phyloP scores from a whole-genome alignment of 1,140 invertebrate species.

The Drosophila micromelanica region DNA sequence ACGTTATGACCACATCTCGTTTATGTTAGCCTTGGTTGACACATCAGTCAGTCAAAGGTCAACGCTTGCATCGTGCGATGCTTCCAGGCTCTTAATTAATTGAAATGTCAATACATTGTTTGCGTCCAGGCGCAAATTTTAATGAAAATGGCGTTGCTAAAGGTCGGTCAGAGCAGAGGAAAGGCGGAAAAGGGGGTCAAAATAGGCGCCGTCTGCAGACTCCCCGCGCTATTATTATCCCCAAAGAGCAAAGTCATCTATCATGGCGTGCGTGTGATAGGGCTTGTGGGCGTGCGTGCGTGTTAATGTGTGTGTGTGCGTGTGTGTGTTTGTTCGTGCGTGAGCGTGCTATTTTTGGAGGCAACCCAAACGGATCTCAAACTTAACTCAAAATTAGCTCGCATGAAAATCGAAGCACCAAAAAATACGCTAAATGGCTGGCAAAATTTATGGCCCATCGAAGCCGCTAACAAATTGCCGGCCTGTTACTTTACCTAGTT shows the following conservation, averaged over 20 bases:
- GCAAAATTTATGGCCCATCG: conserved; percentile 63
- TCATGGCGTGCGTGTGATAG: conserved; percentile 42
- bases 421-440: conserved; percentile 28
- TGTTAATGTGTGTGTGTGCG: not conserved
- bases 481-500: conserved; percentile 56
- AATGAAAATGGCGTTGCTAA: conserved; percentile 52
- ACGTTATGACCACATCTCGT: conserved; percentile 23
- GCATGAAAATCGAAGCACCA: conserved; percentile 60
- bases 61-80: conserved; percentile 38
- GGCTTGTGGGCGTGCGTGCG: not conserved
- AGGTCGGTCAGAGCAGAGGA: not conserved
- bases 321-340: not conserved
- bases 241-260: conserved; percentile 62
- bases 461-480: conserved; percentile 62
- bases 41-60: conserved; percentile 61
- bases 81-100: conserved; percentile 62
- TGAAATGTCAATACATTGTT: conserved; percentile 82
- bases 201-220: too few relatives aligned
- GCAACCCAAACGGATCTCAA: conserved; percentile 20
- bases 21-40: conserved; percentile 1
- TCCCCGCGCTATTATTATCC: conserved; percentile 53
- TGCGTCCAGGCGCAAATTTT: conserved; percentile 58
- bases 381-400: conserved; percentile 77
- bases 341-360: conserved; percentile 60
- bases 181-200: too few relatives aligned